phyloP scores from a whole-genome alignment of 1,140 invertebrate genomes.

The Hermetia illucens region DNA sequence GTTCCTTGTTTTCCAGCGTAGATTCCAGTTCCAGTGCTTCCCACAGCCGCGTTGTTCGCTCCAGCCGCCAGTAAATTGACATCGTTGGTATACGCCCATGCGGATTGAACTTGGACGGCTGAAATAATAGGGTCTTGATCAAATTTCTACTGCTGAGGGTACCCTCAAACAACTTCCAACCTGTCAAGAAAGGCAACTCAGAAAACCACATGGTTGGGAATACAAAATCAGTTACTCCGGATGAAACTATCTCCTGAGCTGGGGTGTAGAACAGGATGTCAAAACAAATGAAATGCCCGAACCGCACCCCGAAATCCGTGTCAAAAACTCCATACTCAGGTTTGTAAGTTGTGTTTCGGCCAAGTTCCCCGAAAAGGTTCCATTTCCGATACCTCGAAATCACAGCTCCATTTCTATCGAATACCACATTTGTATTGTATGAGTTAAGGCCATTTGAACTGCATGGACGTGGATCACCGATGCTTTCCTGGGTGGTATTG shows the following conservation, averaged over 20 bases:
- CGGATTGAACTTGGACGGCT: constrained; percentile 42
- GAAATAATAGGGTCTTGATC: constrained; percentile 6
- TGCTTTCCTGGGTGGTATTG: constrained; percentile 13
- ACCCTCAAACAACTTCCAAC: constrained; percentile 32
- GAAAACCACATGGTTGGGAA: constrained; percentile 60
- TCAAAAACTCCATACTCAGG: constrained; percentile 42
- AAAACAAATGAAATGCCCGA: constrained; percentile 65
- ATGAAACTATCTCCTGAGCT: constrained; percentile 11
- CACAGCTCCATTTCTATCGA: constrained; percentile 41
- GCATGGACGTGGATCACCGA: constrained; percentile 21
- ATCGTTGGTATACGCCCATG: constrained; percentile 38
- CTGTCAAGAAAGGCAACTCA: constrained; percentile 51
- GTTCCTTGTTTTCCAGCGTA: constrained; percentile 35
- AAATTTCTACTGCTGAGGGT: constrained; percentile 3
- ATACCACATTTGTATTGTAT: constrained; percentile 61
- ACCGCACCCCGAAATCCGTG: constrained; percentile 70
- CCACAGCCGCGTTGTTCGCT: constrained; percentile 34
- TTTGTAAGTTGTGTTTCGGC: constrained; percentile 15
- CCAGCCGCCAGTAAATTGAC: constrained; percentile 44
- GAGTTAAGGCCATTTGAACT: constrained; percentile 31
- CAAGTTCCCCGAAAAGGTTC: constrained; percentile 38
- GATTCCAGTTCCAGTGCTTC: constrained; percentile 47
- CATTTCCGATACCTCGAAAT: constrained; percentile 55
- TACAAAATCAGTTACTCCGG: constrained; percentile 48
- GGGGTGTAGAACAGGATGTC: constrained; percentile 60